Percentiles rank a stretch among this genome's conserved stretches.
Evolutionary conservation across 2,888 invertebrate species (phyloP).

Genomic region (Tuta absoluta): DNA sequence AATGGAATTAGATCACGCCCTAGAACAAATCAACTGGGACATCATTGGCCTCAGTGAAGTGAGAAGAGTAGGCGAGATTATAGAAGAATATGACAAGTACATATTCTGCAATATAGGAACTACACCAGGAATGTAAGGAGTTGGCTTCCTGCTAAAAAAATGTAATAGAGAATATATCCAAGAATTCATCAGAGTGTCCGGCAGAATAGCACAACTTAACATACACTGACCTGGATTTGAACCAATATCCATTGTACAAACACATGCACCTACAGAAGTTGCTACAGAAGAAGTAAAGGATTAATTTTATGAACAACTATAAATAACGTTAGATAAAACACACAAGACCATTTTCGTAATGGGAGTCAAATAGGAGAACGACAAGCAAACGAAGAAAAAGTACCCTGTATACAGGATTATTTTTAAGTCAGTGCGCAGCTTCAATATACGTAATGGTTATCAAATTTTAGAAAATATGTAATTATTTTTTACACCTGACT

Average conservation of each 20-base stretch:
- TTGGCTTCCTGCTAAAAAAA: constrained; percentile 33
- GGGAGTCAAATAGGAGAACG: constrained; percentile 7
- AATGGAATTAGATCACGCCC: not conserved
- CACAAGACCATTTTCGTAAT: not conserved
- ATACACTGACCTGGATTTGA: constrained; percentile 31
- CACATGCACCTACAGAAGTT: constrained; percentile 37
- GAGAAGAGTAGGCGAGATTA: not conserved
- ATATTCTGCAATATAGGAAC: constrained; percentile 29
- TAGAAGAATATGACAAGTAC: not conserved
- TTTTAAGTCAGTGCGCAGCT: too few relatives aligned
- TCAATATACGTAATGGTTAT: too few relatives aligned
- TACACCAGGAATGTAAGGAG: constrained; percentile 29
- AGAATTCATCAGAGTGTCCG: constrained; percentile 29
- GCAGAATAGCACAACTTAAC: constrained; percentile 33
- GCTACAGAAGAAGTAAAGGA: too few relatives aligned
- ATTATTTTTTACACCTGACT: too few relatives aligned
- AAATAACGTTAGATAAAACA: too few relatives aligned
- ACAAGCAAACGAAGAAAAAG: not conserved
- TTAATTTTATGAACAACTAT: too few relatives aligned
- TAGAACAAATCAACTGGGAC: not conserved
- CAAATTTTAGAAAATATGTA: too few relatives aligned
- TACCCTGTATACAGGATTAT: too few relatives aligned
- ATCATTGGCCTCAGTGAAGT: not conserved
- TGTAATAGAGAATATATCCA: constrained; percentile 28
- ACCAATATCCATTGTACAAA: constrained; percentile 30